phyloP scores from a whole-genome alignment of 2,888 invertebrate genomes.

The Sphecodes monilicornis region DNA sequence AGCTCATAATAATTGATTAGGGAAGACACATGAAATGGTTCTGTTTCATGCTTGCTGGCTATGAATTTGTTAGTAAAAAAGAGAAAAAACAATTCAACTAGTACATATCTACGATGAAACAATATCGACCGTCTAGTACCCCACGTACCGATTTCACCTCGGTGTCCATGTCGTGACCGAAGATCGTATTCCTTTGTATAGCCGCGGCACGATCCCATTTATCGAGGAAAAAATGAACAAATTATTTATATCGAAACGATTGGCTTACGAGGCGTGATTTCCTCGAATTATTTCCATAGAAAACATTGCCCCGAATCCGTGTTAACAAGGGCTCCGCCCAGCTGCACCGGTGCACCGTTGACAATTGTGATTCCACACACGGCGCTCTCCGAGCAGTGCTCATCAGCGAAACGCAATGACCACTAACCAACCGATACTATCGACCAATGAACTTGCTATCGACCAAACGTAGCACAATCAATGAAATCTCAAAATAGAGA shows the following conservation, averaged over 20 bases:
- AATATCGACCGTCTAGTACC: constrained; percentile 27
- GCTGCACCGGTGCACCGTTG: constrained; percentile 55
- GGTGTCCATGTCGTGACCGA: constrained; percentile 65
- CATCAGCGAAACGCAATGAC: constrained; percentile 35
- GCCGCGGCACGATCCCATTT: constrained; percentile 59
- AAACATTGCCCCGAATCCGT: constrained; percentile 10
- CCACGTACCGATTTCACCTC: constrained; percentile 68
- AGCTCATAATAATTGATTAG: background rate
- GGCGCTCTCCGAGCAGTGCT: constrained; percentile 30
- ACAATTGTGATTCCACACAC: constrained; percentile 58
- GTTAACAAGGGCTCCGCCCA: constrained; percentile 67
- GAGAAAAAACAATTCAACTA: background rate
- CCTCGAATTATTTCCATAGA: constrained; percentile 4
- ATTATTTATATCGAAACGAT: constrained; percentile 24
- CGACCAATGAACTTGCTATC: constrained; percentile 40
- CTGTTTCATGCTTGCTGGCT: background rate
- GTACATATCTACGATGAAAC: background rate
- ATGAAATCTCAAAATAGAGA: background rate
- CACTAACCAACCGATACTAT: constrained; percentile 36
- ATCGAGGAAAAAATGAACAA: constrained; percentile 24
- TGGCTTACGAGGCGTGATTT: background rate
- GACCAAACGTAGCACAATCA: constrained; percentile 1
- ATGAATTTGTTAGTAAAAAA: background rate
- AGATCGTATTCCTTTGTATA: constrained; percentile 52
- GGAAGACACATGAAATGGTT: background rate